Conservation (phyloP, 2,113 vertebrate species). For the Peromyscus californicus region DNA sequence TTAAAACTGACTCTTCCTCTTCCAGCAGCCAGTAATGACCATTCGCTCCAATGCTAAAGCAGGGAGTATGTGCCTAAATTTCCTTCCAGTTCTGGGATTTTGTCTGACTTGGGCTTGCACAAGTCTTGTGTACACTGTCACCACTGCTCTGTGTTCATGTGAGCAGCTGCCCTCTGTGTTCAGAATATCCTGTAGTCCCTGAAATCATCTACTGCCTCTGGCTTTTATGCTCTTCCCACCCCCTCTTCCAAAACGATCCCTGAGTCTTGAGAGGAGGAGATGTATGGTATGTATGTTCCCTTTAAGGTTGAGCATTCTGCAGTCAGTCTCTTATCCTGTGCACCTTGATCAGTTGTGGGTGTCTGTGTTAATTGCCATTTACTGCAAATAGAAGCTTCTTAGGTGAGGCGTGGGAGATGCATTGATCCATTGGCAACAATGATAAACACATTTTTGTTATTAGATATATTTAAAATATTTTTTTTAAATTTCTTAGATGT, state of each 20-base stretch:
- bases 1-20: neutral
- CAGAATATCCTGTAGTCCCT: neutral
- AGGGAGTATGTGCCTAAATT: neutral
- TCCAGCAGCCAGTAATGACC: neutral
- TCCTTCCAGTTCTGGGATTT: neutral
- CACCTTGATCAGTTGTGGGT: too few relatives aligned
- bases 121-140: neutral
- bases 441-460: too few relatives aligned
- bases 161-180: neutral
- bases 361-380: neutral
- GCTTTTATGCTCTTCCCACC: neutral
- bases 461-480: neutral
- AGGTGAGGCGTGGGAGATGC: neutral
- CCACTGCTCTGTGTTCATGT: neutral
- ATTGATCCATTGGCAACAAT: neutral
- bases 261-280: neutral
- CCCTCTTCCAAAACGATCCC: neutral
- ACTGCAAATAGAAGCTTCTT: neutral
- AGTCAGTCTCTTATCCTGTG: neutral
- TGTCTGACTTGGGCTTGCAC: neutral
- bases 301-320: neutral
- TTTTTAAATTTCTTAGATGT: neutral
- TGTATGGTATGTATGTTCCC: neutral
- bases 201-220: neutral
- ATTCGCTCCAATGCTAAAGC: neutral